Evolutionary conservation across 37 sponge, comb jelly and placozoan species (phyloP).

Genomic region (Haliclona indistincta): DNA sequence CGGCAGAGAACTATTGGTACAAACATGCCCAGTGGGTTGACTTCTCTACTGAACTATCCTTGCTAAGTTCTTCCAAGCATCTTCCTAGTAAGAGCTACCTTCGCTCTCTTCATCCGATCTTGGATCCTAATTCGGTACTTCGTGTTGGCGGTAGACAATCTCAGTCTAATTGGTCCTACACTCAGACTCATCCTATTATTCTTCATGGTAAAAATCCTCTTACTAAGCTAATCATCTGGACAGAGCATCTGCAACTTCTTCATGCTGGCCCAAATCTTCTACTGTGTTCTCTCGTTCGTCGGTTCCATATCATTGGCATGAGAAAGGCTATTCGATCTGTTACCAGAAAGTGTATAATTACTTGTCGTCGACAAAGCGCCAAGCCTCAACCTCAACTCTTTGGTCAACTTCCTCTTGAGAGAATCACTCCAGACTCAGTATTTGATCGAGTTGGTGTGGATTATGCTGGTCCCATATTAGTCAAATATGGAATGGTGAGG

Average conservation of each 20-base stretch:
- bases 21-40: background rate
- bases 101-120: constrained; percentile 23
- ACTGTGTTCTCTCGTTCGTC: constrained; percentile 6
- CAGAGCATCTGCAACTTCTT: constrained; percentile 17
- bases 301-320: constrained; percentile 28
- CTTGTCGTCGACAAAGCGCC: constrained; percentile 27
- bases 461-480: constrained; percentile 53
- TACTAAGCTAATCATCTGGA: constrained; percentile 15
- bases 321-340: constrained; percentile 24
- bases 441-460: constrained; percentile 47
- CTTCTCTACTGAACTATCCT: background rate
- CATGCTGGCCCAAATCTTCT: constrained; percentile 41
- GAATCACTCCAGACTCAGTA: constrained; percentile 12
- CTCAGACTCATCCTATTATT: constrained; percentile 28
- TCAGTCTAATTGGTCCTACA: constrained; percentile 10
- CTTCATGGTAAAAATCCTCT: constrained; percentile 40
- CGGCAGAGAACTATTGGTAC: constrained; percentile 13
- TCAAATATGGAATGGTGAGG: constrained; percentile 23
- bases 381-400: constrained; percentile 26
- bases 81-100: background rate
- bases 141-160: constrained; percentile 36
- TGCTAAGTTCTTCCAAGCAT: background rate
- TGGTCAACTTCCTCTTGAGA: constrained; percentile 41
- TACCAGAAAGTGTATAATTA: constrained; percentile 23
- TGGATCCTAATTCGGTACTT: constrained; percentile 33